Conservation (phyloP, 2,888 invertebrate genomes). For the Agrochola litura region DNA sequence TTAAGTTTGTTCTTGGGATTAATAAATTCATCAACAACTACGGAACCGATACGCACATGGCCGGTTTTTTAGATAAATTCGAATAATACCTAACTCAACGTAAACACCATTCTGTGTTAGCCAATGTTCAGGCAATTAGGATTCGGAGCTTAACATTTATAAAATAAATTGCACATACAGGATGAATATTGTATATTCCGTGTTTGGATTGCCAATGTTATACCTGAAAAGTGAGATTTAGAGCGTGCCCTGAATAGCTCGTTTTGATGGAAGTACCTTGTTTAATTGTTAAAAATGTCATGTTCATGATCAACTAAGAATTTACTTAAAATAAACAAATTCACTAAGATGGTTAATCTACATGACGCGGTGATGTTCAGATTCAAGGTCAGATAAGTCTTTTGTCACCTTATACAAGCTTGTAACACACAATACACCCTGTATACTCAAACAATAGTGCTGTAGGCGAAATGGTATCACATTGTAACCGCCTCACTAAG, state of each 20-base stretch:
- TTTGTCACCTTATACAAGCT: neutral
- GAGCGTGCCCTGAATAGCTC: neutral
- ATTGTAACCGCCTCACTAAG: constrained; percentile 37
- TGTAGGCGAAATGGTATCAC: constrained; percentile 41
- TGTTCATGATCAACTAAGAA: neutral
- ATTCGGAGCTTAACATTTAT: neutral
- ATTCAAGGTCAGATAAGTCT: neutral
- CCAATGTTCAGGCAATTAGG: neutral
- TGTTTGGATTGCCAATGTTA: neutral
- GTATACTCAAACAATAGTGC: constrained; percentile 30
- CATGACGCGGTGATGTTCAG: neutral
- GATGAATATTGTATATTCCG: neutral
- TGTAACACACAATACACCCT: neutral
- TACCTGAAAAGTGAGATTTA: neutral
- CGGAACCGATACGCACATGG: too few relatives aligned
- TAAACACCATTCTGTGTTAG: neutral
- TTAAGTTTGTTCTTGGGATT: too few relatives aligned
- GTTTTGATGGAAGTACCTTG: neutral
- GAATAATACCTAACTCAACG: neutral
- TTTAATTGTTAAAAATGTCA: neutral
- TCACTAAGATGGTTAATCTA: neutral
- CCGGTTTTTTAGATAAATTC: neutral
- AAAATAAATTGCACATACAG: neutral
- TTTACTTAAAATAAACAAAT: neutral
- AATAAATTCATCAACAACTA: too few relatives aligned